Conservation (phyloP, 2,888 invertebrate species). For the Acanthosepion esculentum region DNA sequence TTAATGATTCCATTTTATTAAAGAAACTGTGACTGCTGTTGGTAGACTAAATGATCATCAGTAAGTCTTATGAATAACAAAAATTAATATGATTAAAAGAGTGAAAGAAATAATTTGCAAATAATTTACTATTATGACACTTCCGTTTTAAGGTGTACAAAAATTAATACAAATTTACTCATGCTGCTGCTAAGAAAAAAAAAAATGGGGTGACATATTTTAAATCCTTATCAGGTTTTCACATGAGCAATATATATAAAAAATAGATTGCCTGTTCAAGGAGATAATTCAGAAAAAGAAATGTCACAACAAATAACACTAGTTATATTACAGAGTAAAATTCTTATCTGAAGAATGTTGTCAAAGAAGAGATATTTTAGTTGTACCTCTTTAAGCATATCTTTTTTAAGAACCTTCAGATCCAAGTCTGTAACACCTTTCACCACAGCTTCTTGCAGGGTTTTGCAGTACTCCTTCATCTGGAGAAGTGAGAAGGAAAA, state of each 20-base stretch:
- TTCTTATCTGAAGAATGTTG: not conserved
- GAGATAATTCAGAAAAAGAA: too few species aligned
- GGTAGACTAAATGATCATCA: not conserved
- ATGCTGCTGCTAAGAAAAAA: too few species aligned
- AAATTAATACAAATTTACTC: too few species aligned
- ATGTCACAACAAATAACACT: too few species aligned
- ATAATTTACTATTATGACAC: too few species aligned
- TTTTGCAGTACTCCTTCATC: conserved; percentile 87
- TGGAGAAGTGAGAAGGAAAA: conserved; percentile 68
- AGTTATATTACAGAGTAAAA: too few species aligned
- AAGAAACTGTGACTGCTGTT: not conserved
- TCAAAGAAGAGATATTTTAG: not conserved
- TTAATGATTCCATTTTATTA: not conserved
- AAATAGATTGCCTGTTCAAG: too few species aligned
- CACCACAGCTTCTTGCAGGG: conserved; percentile 81
- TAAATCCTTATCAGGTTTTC: too few species aligned
- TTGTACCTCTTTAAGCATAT: conserved; percentile 81
- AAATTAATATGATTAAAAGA: not conserved
- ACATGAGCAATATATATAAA: too few species aligned
- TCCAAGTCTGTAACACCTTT: conserved; percentile 80
- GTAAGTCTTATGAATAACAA: not conserved
- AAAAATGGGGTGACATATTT: too few species aligned
- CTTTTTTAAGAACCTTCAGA: conserved; percentile 80
- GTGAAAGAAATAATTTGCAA: not conserved
- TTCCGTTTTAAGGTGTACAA: too few species aligned